Conservation (phyloP, 2,113 vertebrate species). For the Eira barbara region DNA sequence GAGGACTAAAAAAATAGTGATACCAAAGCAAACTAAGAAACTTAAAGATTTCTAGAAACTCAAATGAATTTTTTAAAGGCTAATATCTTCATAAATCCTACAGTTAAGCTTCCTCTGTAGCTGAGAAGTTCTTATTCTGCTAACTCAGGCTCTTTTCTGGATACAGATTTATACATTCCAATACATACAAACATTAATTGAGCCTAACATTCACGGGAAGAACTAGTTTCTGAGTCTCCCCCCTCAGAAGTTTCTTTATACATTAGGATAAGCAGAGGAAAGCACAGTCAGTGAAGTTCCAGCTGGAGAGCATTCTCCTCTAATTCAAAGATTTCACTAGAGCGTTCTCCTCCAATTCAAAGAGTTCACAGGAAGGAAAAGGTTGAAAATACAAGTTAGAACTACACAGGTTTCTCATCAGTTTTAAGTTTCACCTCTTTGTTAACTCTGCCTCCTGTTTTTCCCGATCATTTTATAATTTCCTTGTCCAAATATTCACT, state of each 20-base stretch:
- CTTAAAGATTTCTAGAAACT: neutral
- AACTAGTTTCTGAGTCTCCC: neutral
- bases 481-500: neutral
- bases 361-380: constrained; percentile 1
- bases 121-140: neutral
- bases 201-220: neutral
- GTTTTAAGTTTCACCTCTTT: neutral
- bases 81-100: neutral
- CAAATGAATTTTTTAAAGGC: neutral
- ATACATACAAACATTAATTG: neutral
- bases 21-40: neutral
- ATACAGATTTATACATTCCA: neutral
- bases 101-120: neutral
- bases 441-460: neutral
- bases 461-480: neutral
- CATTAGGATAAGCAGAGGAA: neutral
- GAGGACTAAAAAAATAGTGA: neutral
- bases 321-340: neutral
- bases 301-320: neutral
- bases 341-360: neutral
- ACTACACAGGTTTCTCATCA: neutral
- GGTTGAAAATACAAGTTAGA: neutral
- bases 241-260: neutral
- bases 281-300: neutral
- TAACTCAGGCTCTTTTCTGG: neutral